A percentile compares a stretch with the other conserved stretches of the same genome.
phyloP scores from a whole-genome alignment of 2,888 invertebrate genomes.

The Leptinotarsa juncta region DNA sequence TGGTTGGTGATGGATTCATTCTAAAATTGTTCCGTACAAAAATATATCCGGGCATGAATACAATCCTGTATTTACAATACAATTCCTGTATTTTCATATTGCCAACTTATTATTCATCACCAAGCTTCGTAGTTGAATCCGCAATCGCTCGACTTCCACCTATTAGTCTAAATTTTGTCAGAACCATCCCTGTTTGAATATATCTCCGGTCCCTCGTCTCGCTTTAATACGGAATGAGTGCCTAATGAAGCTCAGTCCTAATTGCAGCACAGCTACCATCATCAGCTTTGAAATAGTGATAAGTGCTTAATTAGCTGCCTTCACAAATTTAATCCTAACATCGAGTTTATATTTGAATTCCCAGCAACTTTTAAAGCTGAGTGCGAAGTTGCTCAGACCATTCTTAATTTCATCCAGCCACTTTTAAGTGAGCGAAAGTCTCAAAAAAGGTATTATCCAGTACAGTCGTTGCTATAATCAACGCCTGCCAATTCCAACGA shows the following conservation, averaged over 20 bases:
- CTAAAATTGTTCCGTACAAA: too few relatives aligned
- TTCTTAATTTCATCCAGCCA: slow-evolving; percentile 39
- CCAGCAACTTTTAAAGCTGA: slow-evolving; percentile 35
- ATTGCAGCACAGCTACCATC: slow-evolving; percentile 43
- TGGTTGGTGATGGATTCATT: too few relatives aligned
- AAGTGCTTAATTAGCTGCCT: slow-evolving; percentile 46
- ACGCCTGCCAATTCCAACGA: slow-evolving; percentile 9
- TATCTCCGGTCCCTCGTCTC: slow-evolving; percentile 2
- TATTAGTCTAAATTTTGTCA: not conserved
- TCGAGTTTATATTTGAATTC: slow-evolving; percentile 43
- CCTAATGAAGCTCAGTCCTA: slow-evolving; percentile 45
- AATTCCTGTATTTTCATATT: too few relatives aligned
- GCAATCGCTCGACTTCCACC: not conserved
- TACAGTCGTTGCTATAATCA: slow-evolving; percentile 5
- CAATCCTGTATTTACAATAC: too few relatives aligned
- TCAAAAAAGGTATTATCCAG: slow-evolving; percentile 5
- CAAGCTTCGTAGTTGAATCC: too few relatives aligned
- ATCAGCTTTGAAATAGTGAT: slow-evolving; percentile 46
- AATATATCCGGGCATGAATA: too few relatives aligned
- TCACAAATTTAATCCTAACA: slow-evolving; percentile 46
- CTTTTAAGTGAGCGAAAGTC: slow-evolving; percentile 24
- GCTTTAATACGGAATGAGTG: slow-evolving; percentile 24
- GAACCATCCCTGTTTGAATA: not conserved
- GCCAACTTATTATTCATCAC: too few relatives aligned
- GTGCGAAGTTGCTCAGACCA: slow-evolving; percentile 42